A percentile compares a stretch with the other conserved stretches of the same genome.
Conservation (phyloP, 2,113 vertebrate genomes). For the Prinia subflava region DNA sequence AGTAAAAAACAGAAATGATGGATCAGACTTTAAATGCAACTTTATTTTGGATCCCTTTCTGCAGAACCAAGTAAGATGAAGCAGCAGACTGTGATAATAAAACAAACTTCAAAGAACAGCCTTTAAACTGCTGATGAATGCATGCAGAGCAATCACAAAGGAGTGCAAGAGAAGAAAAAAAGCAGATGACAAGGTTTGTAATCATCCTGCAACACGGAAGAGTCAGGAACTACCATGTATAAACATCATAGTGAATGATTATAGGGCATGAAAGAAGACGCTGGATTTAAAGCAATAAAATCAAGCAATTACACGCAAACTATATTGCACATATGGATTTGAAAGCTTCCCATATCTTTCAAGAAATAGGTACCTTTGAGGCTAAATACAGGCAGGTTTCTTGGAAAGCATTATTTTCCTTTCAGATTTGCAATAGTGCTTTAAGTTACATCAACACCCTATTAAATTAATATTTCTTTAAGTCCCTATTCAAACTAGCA, state of each 20-base stretch:
- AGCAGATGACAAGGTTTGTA: neutral
- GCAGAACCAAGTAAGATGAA: neutral
- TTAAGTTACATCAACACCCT: neutral
- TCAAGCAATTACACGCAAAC: neutral
- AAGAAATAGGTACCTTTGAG: neutral
- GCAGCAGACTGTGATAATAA: neutral
- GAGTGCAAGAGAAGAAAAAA: neutral
- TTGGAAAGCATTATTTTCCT: neutral
- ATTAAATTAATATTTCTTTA: neutral
- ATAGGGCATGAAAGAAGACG: neutral
- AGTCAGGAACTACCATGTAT: neutral
- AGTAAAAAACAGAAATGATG: neutral
- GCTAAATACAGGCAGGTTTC: neutral
- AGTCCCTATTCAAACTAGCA: neutral
- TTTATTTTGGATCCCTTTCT: neutral
- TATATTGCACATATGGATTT: neutral
- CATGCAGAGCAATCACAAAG: neutral
- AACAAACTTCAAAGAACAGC: neutral
- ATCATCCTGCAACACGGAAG: neutral
- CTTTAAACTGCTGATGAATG: neutral
- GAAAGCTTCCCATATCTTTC: neutral
- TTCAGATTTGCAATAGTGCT: neutral
- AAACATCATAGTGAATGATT: neutral
- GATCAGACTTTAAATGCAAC: neutral
- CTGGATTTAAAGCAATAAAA: constrained; percentile 2